Conservation (phyloP, 1,140 invertebrate species). For the Drosophila parvula region DNA sequence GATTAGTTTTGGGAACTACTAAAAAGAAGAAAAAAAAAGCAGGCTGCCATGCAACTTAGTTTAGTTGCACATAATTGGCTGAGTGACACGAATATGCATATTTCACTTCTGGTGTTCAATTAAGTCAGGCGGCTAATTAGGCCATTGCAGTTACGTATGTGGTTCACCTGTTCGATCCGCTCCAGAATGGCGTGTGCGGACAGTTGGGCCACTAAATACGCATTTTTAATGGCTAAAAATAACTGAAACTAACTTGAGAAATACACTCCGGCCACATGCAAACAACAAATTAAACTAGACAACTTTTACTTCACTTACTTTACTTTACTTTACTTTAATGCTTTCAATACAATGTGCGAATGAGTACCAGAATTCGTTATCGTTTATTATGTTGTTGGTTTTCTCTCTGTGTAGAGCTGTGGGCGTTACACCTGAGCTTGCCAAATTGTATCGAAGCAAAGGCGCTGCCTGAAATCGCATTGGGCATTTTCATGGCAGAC, state of each 20-base stretch:
- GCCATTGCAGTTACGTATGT: slow-evolving; percentile 11
- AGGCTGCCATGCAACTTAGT: slow-evolving; percentile 3
- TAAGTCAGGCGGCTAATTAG: slow-evolving; percentile 21
- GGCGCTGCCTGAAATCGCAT: slow-evolving; percentile 47
- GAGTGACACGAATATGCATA: slow-evolving; percentile 25
- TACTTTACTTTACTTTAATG: too few relatives aligned
- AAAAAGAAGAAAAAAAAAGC: slow-evolving; percentile 14
- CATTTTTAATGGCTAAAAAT: slow-evolving; percentile 37
- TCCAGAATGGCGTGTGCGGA: slow-evolving; percentile 20
- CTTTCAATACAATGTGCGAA: neutral
- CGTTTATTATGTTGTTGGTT: neutral
- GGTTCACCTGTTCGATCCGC: neutral
- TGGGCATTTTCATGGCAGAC: slow-evolving; percentile 29
- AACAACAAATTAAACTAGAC: neutral
- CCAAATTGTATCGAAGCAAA: slow-evolving; percentile 35
- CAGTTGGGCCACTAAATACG: neutral
- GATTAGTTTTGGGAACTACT: slow-evolving; percentile 47
- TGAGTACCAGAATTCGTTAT: neutral
- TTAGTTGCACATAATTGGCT: slow-evolving; percentile 32
- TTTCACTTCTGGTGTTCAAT: slow-evolving; percentile 27
- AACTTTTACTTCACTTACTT: neutral
- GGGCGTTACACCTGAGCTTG: slow-evolving; percentile 36
- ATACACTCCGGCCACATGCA: slow-evolving; percentile 1
- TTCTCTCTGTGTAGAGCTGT: slow-evolving; percentile 12
- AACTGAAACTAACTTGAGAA: slow-evolving; percentile 32